phyloP scores from a whole-genome alignment of 1,140 invertebrate genomes.

The Aphidius gifuensis region DNA sequence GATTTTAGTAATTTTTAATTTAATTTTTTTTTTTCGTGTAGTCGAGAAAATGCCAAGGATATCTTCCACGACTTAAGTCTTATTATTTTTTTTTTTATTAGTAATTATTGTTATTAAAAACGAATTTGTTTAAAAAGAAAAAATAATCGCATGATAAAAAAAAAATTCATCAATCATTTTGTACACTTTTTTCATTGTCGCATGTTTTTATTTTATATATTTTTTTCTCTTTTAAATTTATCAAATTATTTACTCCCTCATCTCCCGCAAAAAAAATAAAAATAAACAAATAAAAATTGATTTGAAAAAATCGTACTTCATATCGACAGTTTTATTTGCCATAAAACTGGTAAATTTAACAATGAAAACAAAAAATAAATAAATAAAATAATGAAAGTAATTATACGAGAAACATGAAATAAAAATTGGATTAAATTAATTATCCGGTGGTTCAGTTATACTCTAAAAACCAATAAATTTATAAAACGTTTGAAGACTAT shows the following conservation, averaged over 20 bases:
- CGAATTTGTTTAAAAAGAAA: too few relatives aligned
- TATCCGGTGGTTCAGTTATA: too few relatives aligned
- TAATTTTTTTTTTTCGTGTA: slow-evolving; percentile 3
- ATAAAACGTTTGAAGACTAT: too few relatives aligned
- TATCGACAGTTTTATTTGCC: neutral
- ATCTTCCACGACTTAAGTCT: slow-evolving; percentile 44
- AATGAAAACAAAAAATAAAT: too few relatives aligned
- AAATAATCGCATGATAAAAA: neutral
- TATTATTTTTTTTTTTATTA: neutral
- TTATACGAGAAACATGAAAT: too few relatives aligned
- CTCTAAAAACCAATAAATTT: too few relatives aligned
- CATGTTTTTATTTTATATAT: slow-evolving; percentile 3
- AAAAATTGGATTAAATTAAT: too few relatives aligned
- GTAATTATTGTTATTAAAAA: slow-evolving; percentile 21
- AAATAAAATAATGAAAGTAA: too few relatives aligned
- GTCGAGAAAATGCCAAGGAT: slow-evolving; percentile 36
- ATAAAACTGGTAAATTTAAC: too few relatives aligned
- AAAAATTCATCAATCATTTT: slow-evolving; percentile 1
- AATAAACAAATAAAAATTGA: slow-evolving; percentile 7
- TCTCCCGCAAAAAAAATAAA: neutral
- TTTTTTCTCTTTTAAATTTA: slow-evolving; percentile 2
- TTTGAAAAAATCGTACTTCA: neutral
- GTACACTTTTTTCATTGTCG: slow-evolving; percentile 6
- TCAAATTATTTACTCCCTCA: neutral
- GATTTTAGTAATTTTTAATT: neutral